Conservation (phyloP, 2,113 vertebrate genomes). For the Erinaceus europaeus region DNA sequence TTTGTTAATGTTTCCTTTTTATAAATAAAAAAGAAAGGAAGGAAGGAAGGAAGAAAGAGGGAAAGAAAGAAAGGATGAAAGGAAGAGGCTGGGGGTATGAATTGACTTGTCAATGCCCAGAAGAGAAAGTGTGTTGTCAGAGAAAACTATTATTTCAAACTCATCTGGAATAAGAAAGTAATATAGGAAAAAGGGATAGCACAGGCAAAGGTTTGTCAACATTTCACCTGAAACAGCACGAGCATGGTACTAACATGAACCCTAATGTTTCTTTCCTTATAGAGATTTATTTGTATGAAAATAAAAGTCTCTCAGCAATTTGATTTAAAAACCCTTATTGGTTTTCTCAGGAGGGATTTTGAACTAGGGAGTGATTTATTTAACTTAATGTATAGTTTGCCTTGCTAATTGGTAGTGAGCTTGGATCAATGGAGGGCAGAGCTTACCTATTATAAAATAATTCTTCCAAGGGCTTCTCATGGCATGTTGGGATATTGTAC, state of each 20-base stretch:
- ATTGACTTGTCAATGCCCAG: no score
- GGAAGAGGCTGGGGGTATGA: no score
- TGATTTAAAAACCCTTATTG: background rate
- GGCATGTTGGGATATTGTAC: no score
- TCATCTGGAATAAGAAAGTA: background rate
- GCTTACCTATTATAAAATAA: slow-evolving; percentile 27
- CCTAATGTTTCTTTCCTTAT: background rate
- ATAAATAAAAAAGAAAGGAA: no score
- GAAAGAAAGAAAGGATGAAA: background rate
- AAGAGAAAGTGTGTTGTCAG: background rate
- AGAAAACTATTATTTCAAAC: background rate
- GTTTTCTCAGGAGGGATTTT: background rate
- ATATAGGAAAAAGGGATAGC: background rate
- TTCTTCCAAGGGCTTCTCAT: slow-evolving; percentile 1
- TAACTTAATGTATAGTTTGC: background rate
- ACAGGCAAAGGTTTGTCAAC: background rate
- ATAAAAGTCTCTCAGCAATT: background rate
- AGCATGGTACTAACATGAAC: background rate
- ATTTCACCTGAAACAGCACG: background rate
- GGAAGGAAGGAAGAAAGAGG: background rate
- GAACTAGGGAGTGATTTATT: background rate
- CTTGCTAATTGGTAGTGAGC: background rate
- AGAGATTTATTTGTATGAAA: background rate
- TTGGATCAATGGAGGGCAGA: slow-evolving; percentile 5
- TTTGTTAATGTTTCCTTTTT: no score